phyloP scores from a whole-genome alignment of 2,113 vertebrate species.

The Salvelinus namaycush region DNA sequence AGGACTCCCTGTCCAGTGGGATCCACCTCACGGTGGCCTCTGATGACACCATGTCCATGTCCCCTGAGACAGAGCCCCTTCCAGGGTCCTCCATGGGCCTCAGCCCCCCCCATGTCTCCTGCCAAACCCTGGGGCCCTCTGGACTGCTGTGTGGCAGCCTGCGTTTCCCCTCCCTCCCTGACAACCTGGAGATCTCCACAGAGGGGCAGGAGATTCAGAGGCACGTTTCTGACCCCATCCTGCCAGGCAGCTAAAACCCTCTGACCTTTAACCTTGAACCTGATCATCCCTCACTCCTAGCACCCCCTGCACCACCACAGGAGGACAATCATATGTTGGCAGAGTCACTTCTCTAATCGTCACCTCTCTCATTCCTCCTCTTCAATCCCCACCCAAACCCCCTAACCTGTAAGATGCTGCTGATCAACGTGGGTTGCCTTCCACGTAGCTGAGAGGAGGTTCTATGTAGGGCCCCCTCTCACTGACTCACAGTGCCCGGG shows the following conservation, averaged over 20 bases:
- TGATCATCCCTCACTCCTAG: neutral
- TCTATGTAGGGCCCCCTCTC: constrained; percentile 31
- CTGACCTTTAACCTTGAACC: neutral
- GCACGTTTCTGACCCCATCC: constrained; percentile 85
- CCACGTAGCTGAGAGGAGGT: constrained; percentile 17
- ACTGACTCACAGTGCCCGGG: constrained; percentile 6
- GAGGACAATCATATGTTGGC: neutral
- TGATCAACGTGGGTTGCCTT: constrained; percentile 20
- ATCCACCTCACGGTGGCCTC: constrained; percentile 71
- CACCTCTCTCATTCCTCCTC: neutral
- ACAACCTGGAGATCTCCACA: constrained; percentile 78
- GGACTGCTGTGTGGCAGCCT: constrained; percentile 72
- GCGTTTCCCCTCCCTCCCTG: constrained; percentile 89
- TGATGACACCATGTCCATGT: constrained; percentile 70
- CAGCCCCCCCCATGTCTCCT: constrained; percentile 11
- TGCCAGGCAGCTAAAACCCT: constrained; percentile 81
- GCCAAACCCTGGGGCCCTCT: constrained; percentile 48
- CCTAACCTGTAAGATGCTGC: constrained; percentile 41
- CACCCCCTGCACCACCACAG: neutral
- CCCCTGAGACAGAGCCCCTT: constrained; percentile 66
- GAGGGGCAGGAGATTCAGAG: constrained; percentile 82
- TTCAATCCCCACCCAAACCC: constrained; percentile 1
- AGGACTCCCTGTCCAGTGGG: constrained; percentile 74
- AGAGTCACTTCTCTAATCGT: neutral
- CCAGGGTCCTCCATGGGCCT: constrained; percentile 26